Evolutionary conservation across 2,113 vertebrate genomes (phyloP).

Genomic region (Perca flavescens): DNA sequence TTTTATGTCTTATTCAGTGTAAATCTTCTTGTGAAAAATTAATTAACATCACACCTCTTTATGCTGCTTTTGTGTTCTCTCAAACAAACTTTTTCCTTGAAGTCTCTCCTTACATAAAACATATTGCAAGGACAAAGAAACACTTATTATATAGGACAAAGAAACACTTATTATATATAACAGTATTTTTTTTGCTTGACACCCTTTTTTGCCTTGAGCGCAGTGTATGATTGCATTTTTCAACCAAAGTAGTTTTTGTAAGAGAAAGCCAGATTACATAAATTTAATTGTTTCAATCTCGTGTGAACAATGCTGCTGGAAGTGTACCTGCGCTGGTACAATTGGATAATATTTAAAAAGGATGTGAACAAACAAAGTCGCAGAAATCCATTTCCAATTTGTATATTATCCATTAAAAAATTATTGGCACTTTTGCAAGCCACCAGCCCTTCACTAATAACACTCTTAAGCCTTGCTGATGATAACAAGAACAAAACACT

Average conservation of each 20-base stretch:
- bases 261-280: background rate
- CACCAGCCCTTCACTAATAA: slow-evolving; percentile 47
- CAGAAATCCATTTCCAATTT: slow-evolving; percentile 40
- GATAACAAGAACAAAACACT: slow-evolving; percentile 38
- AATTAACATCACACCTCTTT: background rate
- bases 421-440: slow-evolving; percentile 37
- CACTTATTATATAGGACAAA: background rate
- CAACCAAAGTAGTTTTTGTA: background rate
- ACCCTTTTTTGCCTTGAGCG: background rate
- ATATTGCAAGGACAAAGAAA: background rate
- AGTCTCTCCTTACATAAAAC: background rate
- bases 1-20: background rate
- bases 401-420: slow-evolving; percentile 55
- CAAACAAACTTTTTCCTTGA: slow-evolving; percentile 3
- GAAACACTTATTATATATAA: too few species aligned
- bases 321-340: background rate
- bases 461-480: slow-evolving; percentile 17
- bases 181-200: background rate
- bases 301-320: background rate
- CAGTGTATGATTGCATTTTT: background rate
- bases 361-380: slow-evolving; percentile 15
- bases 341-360: slow-evolving; percentile 19
- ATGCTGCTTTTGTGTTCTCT: background rate
- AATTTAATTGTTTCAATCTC: background rate
- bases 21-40: background rate